These are phyloP conservation scores for Poecilobothrus nobilitatus DNA, from an alignment of 2,888 invertebrate species.

Conservation along the genomic window DNA sequence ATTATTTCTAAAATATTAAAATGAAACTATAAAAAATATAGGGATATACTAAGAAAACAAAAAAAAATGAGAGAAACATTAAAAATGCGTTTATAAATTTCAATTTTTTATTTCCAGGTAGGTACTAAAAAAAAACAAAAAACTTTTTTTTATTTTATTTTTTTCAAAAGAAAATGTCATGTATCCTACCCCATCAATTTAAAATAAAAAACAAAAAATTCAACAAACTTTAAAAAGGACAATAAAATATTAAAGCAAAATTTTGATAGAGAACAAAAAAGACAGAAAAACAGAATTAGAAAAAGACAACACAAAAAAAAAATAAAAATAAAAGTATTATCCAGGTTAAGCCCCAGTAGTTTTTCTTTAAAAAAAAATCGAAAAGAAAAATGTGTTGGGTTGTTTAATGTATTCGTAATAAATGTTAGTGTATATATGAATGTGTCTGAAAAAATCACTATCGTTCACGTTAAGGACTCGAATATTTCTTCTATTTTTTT, in stretches of 20 bases:
- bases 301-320: background rate
- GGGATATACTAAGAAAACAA: background rate
- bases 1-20: too few species aligned
- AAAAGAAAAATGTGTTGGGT: too few species aligned
- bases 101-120: background rate
- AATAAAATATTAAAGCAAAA: background rate
- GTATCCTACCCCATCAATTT: background rate
- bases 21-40: too few species aligned
- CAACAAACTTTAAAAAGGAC: background rate
- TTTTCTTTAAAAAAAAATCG: background rate
- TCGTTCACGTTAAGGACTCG: too few species aligned
- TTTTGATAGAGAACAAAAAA: background rate
- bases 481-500: too few species aligned
- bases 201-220: background rate
- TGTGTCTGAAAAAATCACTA: too few species aligned
- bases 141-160: too few species aligned
- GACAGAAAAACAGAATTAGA: background rate
- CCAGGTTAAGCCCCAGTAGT: background rate
- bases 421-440: too few species aligned
- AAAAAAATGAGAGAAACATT: background rate
- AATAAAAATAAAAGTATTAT: background rate
- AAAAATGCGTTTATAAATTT: background rate
- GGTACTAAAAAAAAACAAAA: background rate
- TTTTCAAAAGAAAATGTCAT: background rate
- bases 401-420: too few species aligned